Percentiles rank a stretch among this genome's conserved stretches.
Evolutionary conservation across 2,797 vertebrate genomes (phyloP).

Genomic region (Liasis olivaceus): DNA sequence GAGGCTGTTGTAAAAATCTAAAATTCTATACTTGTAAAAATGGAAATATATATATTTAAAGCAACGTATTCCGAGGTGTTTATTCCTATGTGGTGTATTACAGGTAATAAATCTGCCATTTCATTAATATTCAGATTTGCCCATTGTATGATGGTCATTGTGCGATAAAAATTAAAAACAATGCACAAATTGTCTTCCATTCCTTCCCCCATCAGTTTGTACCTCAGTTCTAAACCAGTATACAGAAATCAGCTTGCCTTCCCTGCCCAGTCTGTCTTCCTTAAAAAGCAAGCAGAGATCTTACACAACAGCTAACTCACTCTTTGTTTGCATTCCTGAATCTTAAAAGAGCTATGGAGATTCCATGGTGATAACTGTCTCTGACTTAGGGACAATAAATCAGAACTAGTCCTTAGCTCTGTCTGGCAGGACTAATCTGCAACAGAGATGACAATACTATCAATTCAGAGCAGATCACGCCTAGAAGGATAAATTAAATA

Average conservation of each 20-base stretch:
- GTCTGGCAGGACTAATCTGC: background rate
- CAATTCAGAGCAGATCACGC: background rate
- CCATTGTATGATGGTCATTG: background rate
- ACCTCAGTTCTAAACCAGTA: constrained; percentile 2
- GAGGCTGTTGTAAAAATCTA: background rate
- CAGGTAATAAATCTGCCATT: background rate
- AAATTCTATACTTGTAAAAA: background rate
- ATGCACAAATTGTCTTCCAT: constrained; percentile 28
- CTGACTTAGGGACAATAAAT: constrained; percentile 25
- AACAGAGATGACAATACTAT: background rate
- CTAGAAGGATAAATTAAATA: background rate
- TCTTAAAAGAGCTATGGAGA: background rate
- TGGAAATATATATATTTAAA: background rate
- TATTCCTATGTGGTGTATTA: background rate
- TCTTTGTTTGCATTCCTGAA: constrained; percentile 20
- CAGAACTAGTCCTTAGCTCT: rapidly evolving
- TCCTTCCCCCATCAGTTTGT: constrained; percentile 28
- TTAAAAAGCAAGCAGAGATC: constrained; percentile 23
- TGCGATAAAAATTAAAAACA: background rate
- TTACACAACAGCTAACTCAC: background rate
- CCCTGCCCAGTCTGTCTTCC: constrained; percentile 14
- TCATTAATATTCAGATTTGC: background rate
- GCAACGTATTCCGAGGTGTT: background rate
- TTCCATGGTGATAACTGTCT: background rate
- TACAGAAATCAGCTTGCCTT: constrained; percentile 16